Conservation (phyloP, 2,113 vertebrate species). For the Dicrurus megarhynchus region DNA sequence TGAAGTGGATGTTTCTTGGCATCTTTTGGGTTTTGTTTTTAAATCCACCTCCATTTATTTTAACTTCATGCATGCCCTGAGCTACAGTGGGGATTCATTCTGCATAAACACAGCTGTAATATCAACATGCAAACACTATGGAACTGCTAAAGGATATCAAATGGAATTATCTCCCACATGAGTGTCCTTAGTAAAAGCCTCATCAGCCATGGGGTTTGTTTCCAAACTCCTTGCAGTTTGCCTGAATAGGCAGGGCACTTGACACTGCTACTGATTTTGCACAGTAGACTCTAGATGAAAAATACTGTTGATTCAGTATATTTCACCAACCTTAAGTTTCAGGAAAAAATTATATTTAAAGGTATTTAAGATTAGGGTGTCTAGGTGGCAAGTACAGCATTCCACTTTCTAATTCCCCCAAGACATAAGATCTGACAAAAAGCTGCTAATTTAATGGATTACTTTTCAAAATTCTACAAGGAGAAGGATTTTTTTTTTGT, state of each 20-base stretch:
- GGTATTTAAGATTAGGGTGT: background rate
- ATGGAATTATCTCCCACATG: background rate
- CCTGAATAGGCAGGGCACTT: background rate
- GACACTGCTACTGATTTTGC: background rate
- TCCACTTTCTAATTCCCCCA: background rate
- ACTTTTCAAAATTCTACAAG: background rate
- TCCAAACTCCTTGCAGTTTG: background rate
- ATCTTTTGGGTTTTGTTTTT: background rate
- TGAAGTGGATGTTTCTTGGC: background rate
- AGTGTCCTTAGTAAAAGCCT: background rate
- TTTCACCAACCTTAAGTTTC: background rate
- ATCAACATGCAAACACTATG: background rate
- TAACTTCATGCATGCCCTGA: background rate
- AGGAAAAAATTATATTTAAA: background rate
- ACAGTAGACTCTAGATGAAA: background rate
- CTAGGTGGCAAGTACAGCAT: background rate
- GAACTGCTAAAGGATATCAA: background rate
- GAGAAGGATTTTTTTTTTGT: background rate
- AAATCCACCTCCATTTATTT: background rate
- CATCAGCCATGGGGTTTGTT: background rate
- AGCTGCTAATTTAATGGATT: background rate
- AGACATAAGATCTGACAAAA: background rate
- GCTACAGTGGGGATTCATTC: background rate
- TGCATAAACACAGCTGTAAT: background rate
- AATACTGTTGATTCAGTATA: background rate